Evolutionary conservation across 2,797 vertebrate genomes (phyloP), one percentile per base, ranked within the genome.

Genomic region (Amblyraja radiata): DNA sequence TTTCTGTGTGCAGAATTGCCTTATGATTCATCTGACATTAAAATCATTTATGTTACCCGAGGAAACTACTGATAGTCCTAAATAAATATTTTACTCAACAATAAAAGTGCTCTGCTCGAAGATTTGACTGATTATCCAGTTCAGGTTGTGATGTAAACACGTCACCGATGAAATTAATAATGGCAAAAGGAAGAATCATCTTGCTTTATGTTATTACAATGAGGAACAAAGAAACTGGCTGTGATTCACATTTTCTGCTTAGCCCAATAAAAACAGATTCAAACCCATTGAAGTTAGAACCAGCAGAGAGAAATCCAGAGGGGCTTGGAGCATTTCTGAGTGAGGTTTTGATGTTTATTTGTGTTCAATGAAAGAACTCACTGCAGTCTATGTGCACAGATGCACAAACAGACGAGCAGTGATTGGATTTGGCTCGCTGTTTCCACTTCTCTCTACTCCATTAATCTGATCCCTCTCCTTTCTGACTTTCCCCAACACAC

Each of bases 321-420:
- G 71, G 71, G 28, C 28, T 10, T n/a, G 13, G n/a, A 32, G 14
- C 28, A 77, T 2, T n/a, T 32, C 28, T 77, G 25, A n/a, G 28
- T n/a, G 76, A n/a, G 71, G 76, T 77, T 77, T 77, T 77, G 76
- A 77, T 77, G 76, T 77, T n/a, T 32, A n/a, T 77, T 77, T n/a
- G 76, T 32, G 76, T 9, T 77, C 10, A 32, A 32, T 73, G 25
- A 73, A 73, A 73, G 71, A 25, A 18, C 2, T 10, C 32, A n/a
- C 28, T 77, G 28, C 76, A 77, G 28, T 32, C 25, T 32, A 77
- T n/a, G 7, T 32, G 76, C 76, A 77, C 32, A 2, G n/a, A 77
- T n/a, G 14, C n/a, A n/a, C 21, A 13, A 32, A 77, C 1, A 77
- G 25, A 3, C 32, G 6, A 77, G 28, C 76, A 32, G 9, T 32